Evolutionary conservation across 2,888 invertebrate species (phyloP).

Genomic region (Formica aserva): DNA sequence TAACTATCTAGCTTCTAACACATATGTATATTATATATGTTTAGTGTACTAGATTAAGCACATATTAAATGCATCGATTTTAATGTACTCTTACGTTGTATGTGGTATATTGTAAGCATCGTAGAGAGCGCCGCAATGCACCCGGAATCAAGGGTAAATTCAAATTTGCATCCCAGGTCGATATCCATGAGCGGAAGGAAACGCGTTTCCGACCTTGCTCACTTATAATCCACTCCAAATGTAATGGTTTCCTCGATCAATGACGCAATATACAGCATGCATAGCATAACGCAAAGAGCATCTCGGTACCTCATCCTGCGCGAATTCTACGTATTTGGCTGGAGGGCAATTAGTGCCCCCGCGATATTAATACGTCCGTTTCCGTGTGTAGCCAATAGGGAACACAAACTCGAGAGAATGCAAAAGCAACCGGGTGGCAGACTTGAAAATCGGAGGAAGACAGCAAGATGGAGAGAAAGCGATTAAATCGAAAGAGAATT

Average conservation of each 20-base stretch:
- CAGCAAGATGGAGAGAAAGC: background rate
- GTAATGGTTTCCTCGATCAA: conserved; percentile 66
- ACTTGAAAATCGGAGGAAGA: conserved; percentile 35
- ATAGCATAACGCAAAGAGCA: conserved; percentile 41
- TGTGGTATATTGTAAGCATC: background rate
- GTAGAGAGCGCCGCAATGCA: background rate
- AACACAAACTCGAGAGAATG: conserved; percentile 25
- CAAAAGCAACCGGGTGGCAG: background rate
- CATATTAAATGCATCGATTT: conserved; percentile 21
- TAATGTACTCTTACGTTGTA: conserved; percentile 8
- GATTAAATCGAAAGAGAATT: conserved; percentile 36
- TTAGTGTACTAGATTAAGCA: conserved; percentile 1
- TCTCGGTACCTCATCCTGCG: conserved; percentile 56
- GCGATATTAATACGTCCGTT: conserved; percentile 75
- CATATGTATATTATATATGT: background rate
- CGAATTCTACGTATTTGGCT: conserved; percentile 63
- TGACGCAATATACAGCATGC: conserved; percentile 48
- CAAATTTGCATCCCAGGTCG: conserved; percentile 46
- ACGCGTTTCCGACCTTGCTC: conserved; percentile 56
- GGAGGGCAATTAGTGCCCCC: conserved; percentile 77
- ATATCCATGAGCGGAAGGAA: conserved; percentile 51
- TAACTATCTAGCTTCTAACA: background rate
- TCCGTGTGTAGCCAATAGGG: conserved; percentile 18
- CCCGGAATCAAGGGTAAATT: conserved; percentile 29
- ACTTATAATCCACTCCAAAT: conserved; percentile 62